Evolutionary conservation across 2,797 vertebrate genomes (phyloP).

Genomic region (Karalla daura): DNA sequence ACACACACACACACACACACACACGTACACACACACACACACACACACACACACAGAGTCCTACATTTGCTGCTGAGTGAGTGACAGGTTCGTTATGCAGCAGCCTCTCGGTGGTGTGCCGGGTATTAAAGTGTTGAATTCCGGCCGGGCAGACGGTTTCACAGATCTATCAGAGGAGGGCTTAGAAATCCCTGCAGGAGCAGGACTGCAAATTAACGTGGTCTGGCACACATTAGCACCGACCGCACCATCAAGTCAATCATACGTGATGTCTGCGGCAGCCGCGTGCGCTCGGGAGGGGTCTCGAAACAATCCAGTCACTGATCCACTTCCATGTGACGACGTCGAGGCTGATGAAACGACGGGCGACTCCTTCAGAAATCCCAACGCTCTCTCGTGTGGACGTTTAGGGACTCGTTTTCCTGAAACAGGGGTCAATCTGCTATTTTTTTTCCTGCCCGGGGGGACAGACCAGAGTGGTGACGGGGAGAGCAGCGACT

Average conservation of each 20-base stretch:
- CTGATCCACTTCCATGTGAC: slow-evolving; percentile 42
- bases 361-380: slow-evolving; percentile 14
- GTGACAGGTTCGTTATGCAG: slow-evolving; percentile 68
- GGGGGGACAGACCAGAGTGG: not conserved
- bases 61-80: slow-evolving; percentile 40
- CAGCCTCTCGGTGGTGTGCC: slow-evolving; percentile 49
- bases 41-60: slow-evolving; percentile 9
- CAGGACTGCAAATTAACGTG: slow-evolving; percentile 70
- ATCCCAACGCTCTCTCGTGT: slow-evolving; percentile 5
- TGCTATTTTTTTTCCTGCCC: not conserved
- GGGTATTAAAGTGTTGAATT: slow-evolving; percentile 66
- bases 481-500: not conserved
- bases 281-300: slow-evolving; percentile 48
- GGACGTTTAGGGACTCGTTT: not conserved
- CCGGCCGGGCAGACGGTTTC: slow-evolving; percentile 58
- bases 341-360: not conserved
- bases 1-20: slow-evolving; percentile 18
- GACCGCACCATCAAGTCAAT: slow-evolving; percentile 61
- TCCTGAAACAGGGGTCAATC: not conserved
- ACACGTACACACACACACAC: slow-evolving; percentile 15
- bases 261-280: slow-evolving; percentile 50
- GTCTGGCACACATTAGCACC: slow-evolving; percentile 69
- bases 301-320: slow-evolving; percentile 43
- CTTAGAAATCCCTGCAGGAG: slow-evolving; percentile 56
- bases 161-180: slow-evolving; percentile 68